phyloP scores from a whole-genome alignment of 2,797 vertebrate species.

The Cephalopachus bancanus region DNA sequence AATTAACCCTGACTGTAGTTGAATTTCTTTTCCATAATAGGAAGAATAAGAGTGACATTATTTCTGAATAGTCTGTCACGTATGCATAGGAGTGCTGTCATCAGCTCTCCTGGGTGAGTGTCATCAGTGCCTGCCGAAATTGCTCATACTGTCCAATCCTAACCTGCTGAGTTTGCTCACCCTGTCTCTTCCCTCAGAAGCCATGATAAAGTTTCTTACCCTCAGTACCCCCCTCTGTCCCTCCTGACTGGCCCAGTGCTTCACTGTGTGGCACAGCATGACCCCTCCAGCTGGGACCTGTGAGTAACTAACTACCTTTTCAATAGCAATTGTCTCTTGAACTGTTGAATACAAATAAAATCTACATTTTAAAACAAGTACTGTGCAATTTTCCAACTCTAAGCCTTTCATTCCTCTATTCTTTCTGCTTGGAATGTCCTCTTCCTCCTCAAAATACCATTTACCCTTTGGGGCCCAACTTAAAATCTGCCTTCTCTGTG shows the following conservation, averaged over 20 bases:
- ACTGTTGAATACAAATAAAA: not conserved
- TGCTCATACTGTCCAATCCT: not conserved
- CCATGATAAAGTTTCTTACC: not conserved
- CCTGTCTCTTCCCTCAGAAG: rapidly evolving
- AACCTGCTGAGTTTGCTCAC: rapidly evolving
- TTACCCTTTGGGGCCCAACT: not conserved
- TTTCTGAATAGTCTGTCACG: not conserved
- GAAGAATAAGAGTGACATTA: constrained; percentile 9
- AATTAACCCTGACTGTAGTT: not conserved
- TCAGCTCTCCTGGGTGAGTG: not conserved
- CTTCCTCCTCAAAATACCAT: rapidly evolving
- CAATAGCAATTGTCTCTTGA: not conserved
- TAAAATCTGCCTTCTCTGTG: not conserved
- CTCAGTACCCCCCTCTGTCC: rapidly evolving
- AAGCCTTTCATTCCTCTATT: not conserved
- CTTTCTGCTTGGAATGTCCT: not conserved
- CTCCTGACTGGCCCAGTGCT: not conserved
- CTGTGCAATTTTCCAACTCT: rapidly evolving
- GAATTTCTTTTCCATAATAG: constrained; percentile 50
- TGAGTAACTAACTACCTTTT: not conserved
- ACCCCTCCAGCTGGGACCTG: not conserved
- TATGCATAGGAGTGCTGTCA: not conserved
- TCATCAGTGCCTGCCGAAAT: rapidly evolving
- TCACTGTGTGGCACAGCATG: rapidly evolving
- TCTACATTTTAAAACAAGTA: not conserved